Evolutionary conservation across 2,797 vertebrate genomes (phyloP).

Genomic region (Pseudocheirus occidentalis): DNA sequence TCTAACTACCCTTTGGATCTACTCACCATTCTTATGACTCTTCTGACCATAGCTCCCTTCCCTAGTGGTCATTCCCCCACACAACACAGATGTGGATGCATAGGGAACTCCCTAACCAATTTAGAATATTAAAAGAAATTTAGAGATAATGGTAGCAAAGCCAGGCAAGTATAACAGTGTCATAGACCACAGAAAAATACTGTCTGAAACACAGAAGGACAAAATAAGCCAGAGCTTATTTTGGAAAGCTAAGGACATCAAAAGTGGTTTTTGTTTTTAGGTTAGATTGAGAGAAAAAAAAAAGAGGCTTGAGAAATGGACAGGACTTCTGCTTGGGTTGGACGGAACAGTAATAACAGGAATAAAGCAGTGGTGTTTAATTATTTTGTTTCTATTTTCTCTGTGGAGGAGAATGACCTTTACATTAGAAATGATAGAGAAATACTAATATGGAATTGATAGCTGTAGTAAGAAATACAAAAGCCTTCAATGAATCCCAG

Average conservation of each 20-base stretch:
- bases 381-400: background rate
- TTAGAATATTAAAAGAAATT: background rate
- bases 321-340: background rate
- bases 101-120: background rate
- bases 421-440: background rate
- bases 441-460: background rate
- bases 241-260: background rate
- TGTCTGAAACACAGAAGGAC: background rate
- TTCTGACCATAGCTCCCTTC: background rate
- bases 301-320: background rate
- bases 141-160: background rate
- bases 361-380: background rate
- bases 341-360: background rate
- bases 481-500: background rate
- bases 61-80: background rate
- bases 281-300: background rate
- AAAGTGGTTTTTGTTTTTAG: background rate
- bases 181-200: background rate
- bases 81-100: background rate
- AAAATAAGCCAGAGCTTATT: background rate
- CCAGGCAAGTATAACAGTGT: background rate
- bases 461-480: background rate
- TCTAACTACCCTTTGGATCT: background rate
- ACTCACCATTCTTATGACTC: background rate
- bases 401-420: background rate